Percentiles rank a stretch among this genome's conserved stretches.
Evolutionary conservation across 2,113 vertebrate genomes (phyloP).

Genomic region (Girardinichthys multiradiatus): DNA sequence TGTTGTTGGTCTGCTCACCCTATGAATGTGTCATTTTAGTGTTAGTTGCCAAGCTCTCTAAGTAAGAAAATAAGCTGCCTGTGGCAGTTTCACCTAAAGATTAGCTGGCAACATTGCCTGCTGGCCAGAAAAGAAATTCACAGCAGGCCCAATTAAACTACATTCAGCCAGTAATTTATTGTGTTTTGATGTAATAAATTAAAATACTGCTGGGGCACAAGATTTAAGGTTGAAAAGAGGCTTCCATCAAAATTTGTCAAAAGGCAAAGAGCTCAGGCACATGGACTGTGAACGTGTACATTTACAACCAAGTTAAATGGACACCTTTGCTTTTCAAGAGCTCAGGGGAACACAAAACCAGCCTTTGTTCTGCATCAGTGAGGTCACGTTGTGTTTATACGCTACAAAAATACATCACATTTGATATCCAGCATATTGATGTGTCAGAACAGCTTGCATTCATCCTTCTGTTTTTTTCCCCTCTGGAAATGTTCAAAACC

Average conservation of each 20-base stretch:
- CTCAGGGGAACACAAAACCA: constrained; percentile 15
- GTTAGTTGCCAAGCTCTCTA: background rate
- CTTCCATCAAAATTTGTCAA: background rate
- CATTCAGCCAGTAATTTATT: background rate
- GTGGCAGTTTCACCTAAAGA: background rate
- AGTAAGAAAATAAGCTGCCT: background rate
- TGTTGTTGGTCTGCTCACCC: background rate
- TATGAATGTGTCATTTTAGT: background rate
- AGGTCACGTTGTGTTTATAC: constrained; percentile 16
- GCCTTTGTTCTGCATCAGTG: constrained; percentile 39
- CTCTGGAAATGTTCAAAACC: background rate
- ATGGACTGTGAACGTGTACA: background rate
- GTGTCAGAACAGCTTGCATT: constrained; percentile 11
- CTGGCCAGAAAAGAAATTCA: background rate
- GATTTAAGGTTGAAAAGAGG: background rate
- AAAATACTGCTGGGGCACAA: background rate
- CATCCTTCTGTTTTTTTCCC: background rate
- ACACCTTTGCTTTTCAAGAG: constrained; percentile 15
- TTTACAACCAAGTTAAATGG: constrained; percentile 1
- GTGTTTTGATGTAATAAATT: constrained; percentile 9
- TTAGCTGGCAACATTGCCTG: background rate
- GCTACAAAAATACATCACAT: background rate
- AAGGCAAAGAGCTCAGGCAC: background rate
- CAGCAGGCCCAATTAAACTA: background rate
- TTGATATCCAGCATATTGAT: constrained; percentile 12